Conservation (phyloP, 1,140 invertebrate species). For the Listronotus bonariensis region DNA sequence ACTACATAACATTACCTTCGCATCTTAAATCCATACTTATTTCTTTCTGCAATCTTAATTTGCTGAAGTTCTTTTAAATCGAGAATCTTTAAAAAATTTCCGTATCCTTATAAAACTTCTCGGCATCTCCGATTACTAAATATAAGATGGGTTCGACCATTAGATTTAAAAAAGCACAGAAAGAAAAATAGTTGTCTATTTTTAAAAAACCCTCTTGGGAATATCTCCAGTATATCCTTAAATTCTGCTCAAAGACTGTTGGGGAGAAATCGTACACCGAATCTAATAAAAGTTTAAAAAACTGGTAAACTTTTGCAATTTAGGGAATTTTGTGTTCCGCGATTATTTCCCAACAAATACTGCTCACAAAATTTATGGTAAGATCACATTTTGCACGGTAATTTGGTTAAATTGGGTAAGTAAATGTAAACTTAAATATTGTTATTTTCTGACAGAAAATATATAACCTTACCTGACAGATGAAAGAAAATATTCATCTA, state of each 20-base stretch:
- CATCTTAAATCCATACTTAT: constrained; percentile 36
- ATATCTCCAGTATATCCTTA: constrained; percentile 37
- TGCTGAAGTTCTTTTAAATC: constrained; percentile 29
- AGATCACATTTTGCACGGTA: constrained; percentile 25
- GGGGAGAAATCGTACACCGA: constrained; percentile 33
- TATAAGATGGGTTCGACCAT: constrained; percentile 22
- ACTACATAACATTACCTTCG: constrained; percentile 16
- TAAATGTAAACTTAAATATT: background rate
- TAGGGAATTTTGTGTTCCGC: constrained; percentile 10
- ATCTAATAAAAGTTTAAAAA: constrained; percentile 34
- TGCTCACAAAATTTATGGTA: constrained; percentile 31
- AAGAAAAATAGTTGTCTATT: constrained; percentile 32
- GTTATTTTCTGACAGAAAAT: no score
- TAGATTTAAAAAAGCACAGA: constrained; percentile 31
- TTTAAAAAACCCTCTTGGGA: constrained; percentile 22
- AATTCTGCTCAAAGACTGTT: constrained; percentile 6
- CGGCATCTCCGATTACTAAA: constrained; percentile 33
- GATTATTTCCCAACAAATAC: constrained; percentile 34
- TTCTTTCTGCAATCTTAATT: constrained; percentile 17
- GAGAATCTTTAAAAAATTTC: constrained; percentile 22
- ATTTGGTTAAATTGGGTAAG: background rate
- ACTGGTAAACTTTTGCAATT: background rate
- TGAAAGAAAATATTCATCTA: background rate
- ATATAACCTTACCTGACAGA: background rate
- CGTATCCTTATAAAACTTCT: constrained; percentile 29